Percentiles rank a stretch among this genome's conserved stretches.
phyloP scores from a whole-genome alignment of 2,888 invertebrate species.

The Acanthosoma haemorrhoidale region DNA sequence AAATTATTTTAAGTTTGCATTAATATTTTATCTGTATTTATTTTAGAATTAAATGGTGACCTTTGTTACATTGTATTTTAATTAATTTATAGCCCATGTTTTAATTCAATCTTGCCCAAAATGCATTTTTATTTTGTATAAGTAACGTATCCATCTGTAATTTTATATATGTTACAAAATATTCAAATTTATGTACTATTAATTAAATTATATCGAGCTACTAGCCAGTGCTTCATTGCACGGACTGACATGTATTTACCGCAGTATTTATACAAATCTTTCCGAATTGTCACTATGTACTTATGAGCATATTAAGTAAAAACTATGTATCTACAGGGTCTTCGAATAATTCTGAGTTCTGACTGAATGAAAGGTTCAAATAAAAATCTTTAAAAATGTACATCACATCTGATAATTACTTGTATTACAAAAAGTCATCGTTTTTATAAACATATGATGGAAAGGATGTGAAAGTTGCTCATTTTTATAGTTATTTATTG shows the following conservation, averaged over 20 bases:
- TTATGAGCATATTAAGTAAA: not conserved
- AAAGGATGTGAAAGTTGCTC: not conserved
- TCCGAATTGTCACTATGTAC: not conserved
- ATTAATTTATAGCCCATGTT: no score
- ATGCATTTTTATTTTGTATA: no score
- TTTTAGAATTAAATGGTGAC: no score
- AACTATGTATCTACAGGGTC: slow-evolving; percentile 5
- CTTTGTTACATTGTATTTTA: no score
- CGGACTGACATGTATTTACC: not conserved
- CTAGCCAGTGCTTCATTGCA: no score
- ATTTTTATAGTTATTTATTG: no score
- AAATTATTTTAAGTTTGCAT: no score
- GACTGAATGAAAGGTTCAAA: no score
- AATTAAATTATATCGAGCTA: no score
- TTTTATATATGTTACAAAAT: not conserved
- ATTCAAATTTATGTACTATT: not conserved
- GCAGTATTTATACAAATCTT: not conserved
- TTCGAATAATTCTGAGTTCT: not conserved
- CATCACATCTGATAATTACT: not conserved
- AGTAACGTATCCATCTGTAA: not conserved
- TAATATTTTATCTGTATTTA: no score
- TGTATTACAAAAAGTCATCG: not conserved
- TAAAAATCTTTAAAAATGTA: not conserved
- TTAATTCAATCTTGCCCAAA: no score
- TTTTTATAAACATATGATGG: not conserved